Evolutionary conservation across 2,888 invertebrate genomes (phyloP).

Genomic region (Anthrax anthrax): DNA sequence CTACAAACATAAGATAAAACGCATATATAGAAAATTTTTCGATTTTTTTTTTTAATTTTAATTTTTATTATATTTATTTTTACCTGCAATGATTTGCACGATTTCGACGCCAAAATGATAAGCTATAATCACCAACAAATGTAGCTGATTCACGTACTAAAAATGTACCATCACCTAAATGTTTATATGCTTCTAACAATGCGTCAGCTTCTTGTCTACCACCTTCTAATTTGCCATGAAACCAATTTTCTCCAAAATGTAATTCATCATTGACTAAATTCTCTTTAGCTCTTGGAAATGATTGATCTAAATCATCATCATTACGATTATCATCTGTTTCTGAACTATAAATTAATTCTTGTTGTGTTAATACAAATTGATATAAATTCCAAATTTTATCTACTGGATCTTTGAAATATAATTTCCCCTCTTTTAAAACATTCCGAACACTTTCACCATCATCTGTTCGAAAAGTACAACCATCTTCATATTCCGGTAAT

Average conservation of each 20-base stretch:
- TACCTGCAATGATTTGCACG: slow-evolving; percentile 70
- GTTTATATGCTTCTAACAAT: slow-evolving; percentile 52
- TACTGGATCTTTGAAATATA: slow-evolving; percentile 78
- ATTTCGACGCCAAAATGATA: slow-evolving; percentile 86
- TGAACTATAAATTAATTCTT: slow-evolving; percentile 57
- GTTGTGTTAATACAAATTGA: slow-evolving; percentile 81
- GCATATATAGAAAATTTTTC: neutral
- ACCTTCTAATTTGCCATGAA: slow-evolving; percentile 72
- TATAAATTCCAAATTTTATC: slow-evolving; percentile 87
- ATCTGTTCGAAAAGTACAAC: slow-evolving; percentile 35
- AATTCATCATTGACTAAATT: slow-evolving; percentile 72
- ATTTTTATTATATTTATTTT: neutral
- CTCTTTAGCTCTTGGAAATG: slow-evolving; percentile 41
- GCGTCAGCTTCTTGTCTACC: slow-evolving; percentile 65
- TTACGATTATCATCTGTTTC: slow-evolving; percentile 44
- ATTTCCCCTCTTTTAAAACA: slow-evolving; percentile 76
- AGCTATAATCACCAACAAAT: slow-evolving; percentile 88
- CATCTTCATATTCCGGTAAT: slow-evolving; percentile 76
- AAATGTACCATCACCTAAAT: slow-evolving; percentile 83
- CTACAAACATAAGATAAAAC: slow-evolving; percentile 28
- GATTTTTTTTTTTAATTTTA: neutral
- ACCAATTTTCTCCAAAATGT: slow-evolving; percentile 88
- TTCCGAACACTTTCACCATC: slow-evolving; percentile 67
- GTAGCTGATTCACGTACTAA: slow-evolving; percentile 88
- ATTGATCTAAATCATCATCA: slow-evolving; percentile 40